These are phyloP conservation scores for Synanthedon myopaeformis DNA, from an alignment of 2,888 invertebrate species.

Conservation along the genomic window DNA sequence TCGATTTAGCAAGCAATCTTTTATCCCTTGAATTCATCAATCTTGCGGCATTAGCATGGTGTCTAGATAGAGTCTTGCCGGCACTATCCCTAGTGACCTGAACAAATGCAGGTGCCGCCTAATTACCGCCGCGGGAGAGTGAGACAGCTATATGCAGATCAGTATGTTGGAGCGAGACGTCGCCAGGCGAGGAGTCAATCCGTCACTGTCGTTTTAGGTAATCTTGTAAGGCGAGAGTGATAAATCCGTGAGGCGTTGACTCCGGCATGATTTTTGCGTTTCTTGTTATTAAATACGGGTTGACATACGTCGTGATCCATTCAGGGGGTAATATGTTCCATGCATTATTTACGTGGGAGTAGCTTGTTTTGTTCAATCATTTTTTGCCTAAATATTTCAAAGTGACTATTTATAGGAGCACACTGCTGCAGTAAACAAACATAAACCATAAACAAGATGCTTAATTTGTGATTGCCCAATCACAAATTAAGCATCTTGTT, in stretches of 20 bases:
- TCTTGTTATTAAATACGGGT: constrained; percentile 28
- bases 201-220: constrained; percentile 62
- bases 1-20: constrained; percentile 12
- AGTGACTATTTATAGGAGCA: too few species aligned
- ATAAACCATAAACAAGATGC: too few species aligned
- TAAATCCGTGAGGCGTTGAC: constrained; percentile 48
- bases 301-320: constrained; percentile 27
- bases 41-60: constrained; percentile 51
- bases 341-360: background rate
- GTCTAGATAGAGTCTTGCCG: constrained; percentile 51
- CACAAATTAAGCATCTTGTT: too few species aligned
- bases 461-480: too few species aligned
- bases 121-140: constrained; percentile 40
- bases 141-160: constrained; percentile 18
- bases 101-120: constrained; percentile 61
- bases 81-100: constrained; percentile 47
- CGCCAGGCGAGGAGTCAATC: constrained; percentile 44
- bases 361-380: background rate
- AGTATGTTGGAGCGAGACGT: constrained; percentile 25
- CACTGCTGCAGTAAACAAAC: too few species aligned
- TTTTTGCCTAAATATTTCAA: background rate
- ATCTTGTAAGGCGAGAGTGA: constrained; percentile 59
- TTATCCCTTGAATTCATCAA: constrained; percentile 39
- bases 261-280: constrained; percentile 47
- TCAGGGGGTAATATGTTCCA: constrained; percentile 15